phyloP scores from a whole-genome alignment of 2,888 invertebrate genomes.

The Tinea trinotella region DNA sequence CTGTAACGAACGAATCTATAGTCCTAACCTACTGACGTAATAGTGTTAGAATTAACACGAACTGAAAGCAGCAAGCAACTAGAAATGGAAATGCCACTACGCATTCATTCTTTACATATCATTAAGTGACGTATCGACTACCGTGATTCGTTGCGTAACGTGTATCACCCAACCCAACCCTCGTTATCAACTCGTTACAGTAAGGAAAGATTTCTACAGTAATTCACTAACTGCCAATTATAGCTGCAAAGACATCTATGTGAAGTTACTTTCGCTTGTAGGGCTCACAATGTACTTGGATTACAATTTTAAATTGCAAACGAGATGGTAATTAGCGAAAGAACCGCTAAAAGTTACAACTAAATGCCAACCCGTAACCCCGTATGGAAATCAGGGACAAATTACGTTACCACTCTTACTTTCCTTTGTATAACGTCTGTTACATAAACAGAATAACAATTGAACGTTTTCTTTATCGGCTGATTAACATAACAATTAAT shows the following conservation, averaged over 20 bases:
- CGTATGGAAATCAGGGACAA: conserved; percentile 68
- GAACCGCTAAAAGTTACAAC: conserved; percentile 52
- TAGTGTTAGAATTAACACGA: conserved; percentile 6
- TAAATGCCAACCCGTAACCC: conserved; percentile 54
- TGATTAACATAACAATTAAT: conserved; percentile 14
- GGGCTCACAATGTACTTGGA: conserved; percentile 32
- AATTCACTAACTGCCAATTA: conserved; percentile 50
- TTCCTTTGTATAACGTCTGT: conserved; percentile 54
- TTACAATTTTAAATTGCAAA: conserved; percentile 64
- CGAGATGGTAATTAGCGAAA: conserved; percentile 69
- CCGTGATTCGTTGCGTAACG: conserved; percentile 9
- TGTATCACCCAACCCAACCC: background rate
- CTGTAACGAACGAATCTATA: no score
- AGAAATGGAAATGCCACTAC: conserved; percentile 11
- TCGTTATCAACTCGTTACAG: conserved; percentile 5
- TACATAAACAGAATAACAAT: conserved; percentile 34
- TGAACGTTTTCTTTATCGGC: conserved; percentile 12
- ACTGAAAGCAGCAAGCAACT: conserved; percentile 3
- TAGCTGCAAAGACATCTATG: conserved; percentile 43
- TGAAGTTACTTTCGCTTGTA: conserved; percentile 50
- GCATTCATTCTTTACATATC: conserved; percentile 10
- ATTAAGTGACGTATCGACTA: conserved; percentile 6
- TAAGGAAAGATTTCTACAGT: background rate
- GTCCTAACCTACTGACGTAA: background rate
- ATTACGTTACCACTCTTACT: conserved; percentile 62